Evolutionary conservation across 2,113 vertebrate genomes (phyloP).

Genomic region (Tragelaphus strepsiceros): DNA sequence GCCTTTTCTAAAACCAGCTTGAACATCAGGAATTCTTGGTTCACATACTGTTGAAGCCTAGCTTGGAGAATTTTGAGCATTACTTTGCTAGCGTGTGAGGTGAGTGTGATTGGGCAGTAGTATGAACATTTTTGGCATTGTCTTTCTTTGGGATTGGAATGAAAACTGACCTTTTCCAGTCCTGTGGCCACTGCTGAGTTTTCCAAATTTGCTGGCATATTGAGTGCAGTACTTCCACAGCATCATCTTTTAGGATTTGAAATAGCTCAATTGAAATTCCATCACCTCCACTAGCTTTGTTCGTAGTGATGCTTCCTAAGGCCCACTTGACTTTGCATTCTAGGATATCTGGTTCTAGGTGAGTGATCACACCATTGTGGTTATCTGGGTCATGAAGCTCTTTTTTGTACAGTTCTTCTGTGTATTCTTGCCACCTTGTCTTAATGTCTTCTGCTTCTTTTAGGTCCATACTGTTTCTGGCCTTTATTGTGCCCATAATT

Average conservation of each 20-base stretch:
- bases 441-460: background rate
- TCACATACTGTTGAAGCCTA: background rate
- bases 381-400: background rate
- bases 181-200: background rate
- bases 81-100: background rate
- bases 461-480: background rate
- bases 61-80: background rate
- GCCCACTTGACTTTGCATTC: background rate
- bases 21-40: rapidly evolving
- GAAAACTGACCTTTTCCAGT: background rate
- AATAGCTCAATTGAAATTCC: background rate
- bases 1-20: background rate
- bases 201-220: background rate
- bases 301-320: background rate
- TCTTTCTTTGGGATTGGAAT: background rate
- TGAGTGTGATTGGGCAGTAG: background rate
- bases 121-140: background rate
- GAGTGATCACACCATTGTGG: background rate
- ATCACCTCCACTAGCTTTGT: background rate
- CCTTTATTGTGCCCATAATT: background rate
- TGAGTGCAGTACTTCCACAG: background rate
- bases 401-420: background rate
- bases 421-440: background rate
- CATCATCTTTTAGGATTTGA: background rate
- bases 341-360: background rate